Evolutionary conservation across 2,797 vertebrate genomes (phyloP), one percentile per base, ranked within the genome.

Genomic region (Anguilla marmorata): DNA sequence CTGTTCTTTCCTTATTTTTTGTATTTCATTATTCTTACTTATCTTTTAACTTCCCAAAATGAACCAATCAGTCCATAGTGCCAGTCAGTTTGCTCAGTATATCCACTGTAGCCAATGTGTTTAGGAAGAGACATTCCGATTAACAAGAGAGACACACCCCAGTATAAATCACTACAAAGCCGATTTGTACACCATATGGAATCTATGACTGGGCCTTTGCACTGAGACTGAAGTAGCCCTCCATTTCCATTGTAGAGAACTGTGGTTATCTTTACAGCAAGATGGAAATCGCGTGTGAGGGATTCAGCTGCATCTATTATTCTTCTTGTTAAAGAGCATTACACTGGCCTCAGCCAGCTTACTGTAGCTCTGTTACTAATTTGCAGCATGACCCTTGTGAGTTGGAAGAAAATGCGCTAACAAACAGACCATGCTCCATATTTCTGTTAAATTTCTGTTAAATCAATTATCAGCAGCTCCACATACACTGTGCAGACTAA

Each of bases 91-190:
- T 60, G 30, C 56, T 60, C 52, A 24, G 11, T 14, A 37, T 72
- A 41, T 27, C 30, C 76, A 87, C 86, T 50, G 76, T 86, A 24
- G 45, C 86, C 86, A 79, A 58, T 80, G 54, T 87, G 74, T 87
- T 82, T 87, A 87, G 56, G 87, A 63, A 7, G 30, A 80, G 37
- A 85, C n/a, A 85, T 58, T 80, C 58, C 60, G 27, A 48, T n/a
- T 41, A 79, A 16, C 33, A 45, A 45, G 74, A 41, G 27, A 33
- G 69, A 74, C 74, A 41, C 58, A 19, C 60, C 7, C 37, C 88
- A 69, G 63, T 83, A 80, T 69, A 48, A 83, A 86, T 58, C 54
- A 80, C 11, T 24, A 54, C 52, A 85, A 45, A 85, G 21, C 83
- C 3, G 21, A 80, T 83, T 86, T 86, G n/a, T 69, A 54, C 85